phyloP scores from a whole-genome alignment of 2,113 vertebrate species.

The Phaetusa simplex region DNA sequence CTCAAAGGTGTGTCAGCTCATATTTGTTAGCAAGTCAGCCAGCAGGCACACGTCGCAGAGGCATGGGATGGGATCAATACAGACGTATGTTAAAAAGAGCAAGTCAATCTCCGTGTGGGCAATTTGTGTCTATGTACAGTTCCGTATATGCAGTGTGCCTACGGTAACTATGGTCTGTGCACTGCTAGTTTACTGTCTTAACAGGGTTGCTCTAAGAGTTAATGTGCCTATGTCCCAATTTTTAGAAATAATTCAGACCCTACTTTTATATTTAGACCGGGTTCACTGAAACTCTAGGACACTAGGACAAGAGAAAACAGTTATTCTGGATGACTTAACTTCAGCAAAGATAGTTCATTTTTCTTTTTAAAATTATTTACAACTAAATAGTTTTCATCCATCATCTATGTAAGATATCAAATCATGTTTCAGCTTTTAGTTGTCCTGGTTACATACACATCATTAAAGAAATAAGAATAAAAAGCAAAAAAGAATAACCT shows the following conservation, averaged over 20 bases:
- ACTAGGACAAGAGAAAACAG: neutral
- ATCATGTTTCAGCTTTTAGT: neutral
- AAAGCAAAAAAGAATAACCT: neutral
- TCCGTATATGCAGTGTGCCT: neutral
- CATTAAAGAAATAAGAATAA: neutral
- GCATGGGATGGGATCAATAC: neutral
- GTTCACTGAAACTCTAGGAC: neutral
- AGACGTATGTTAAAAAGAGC: neutral
- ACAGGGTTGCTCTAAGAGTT: too few relatives aligned
- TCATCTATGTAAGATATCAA: neutral
- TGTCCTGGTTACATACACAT: neutral
- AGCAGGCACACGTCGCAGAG: neutral
- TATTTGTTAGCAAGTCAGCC: neutral
- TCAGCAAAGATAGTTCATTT: neutral
- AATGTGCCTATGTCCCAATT: neutral
- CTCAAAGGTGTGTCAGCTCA: neutral
- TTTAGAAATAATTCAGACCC: neutral
- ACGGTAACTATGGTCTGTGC: accelerated
- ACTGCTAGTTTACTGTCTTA: neutral
- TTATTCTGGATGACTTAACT: neutral
- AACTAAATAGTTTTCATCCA: neutral
- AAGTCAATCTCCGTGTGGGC: neutral
- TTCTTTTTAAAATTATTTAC: neutral
- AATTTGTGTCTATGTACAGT: accelerated
- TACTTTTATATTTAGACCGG: neutral